Evolutionary conservation across 2,113 vertebrate species (phyloP).

Genomic region (Origma solitaria): DNA sequence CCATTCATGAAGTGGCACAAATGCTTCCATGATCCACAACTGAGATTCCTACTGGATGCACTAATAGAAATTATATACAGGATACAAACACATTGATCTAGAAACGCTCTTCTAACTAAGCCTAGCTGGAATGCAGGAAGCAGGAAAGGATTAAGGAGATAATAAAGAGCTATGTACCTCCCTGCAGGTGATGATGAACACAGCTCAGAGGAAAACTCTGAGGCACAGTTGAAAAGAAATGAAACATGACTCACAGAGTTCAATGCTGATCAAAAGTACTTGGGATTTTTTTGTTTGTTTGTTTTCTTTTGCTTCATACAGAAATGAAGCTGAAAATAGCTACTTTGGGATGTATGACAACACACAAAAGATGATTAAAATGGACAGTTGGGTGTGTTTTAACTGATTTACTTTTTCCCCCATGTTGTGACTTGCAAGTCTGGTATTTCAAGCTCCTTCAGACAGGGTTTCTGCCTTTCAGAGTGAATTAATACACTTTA

Average conservation of each 20-base stretch:
- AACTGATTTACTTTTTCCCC: background rate
- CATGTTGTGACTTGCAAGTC: background rate
- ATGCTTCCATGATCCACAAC: background rate
- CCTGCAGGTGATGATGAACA: background rate
- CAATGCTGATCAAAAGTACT: background rate
- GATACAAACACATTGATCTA: background rate
- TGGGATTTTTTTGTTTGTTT: background rate
- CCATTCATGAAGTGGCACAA: background rate
- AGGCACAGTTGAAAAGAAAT: background rate
- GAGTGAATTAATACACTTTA: slow-evolving; percentile 8
- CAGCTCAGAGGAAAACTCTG: background rate
- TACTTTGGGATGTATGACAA: background rate
- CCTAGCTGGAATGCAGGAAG: slow-evolving; percentile 29
- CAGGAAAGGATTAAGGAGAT: slow-evolving; percentile 29
- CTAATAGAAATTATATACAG: background rate
- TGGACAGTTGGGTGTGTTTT: background rate
- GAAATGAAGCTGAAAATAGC: background rate
- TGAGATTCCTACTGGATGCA: background rate
- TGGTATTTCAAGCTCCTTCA: slow-evolving; percentile 45
- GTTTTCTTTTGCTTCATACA: background rate
- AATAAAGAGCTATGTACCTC: background rate
- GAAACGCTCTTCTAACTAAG: background rate
- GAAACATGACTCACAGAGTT: background rate
- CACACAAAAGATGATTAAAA: background rate
- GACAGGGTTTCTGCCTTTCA: background rate